phyloP scores from a whole-genome alignment of 2,113 vertebrate species.

The Oriolus oriolus region DNA sequence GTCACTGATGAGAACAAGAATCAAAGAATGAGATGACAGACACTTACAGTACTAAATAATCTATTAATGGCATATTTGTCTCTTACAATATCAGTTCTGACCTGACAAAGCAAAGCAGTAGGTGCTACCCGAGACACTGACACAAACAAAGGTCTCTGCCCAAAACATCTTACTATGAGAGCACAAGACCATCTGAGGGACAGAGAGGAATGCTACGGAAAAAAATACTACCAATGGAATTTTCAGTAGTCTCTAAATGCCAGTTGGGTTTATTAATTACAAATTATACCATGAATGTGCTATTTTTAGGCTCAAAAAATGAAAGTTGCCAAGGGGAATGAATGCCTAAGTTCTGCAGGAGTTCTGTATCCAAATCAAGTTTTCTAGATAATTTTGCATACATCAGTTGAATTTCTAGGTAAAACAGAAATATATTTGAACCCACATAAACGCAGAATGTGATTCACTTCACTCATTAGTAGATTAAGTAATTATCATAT shows the following conservation, averaged over 20 bases:
- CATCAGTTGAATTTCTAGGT: background rate
- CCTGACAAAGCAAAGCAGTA: background rate
- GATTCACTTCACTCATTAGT: background rate
- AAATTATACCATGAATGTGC: background rate
- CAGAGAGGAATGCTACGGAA: background rate
- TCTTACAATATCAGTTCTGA: background rate
- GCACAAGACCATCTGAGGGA: background rate
- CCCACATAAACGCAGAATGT: background rate
- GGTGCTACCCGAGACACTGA: background rate
- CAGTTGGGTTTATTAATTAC: background rate
- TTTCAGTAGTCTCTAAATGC: background rate
- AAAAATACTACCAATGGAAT: background rate
- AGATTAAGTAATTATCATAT: background rate
- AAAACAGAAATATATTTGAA: constrained; percentile 2
- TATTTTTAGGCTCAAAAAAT: constrained; percentile 6
- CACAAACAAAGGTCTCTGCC: background rate
- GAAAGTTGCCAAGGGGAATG: background rate
- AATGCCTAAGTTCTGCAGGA: background rate
- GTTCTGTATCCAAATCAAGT: constrained; percentile 6
- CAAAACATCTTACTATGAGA: background rate
- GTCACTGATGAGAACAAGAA: background rate
- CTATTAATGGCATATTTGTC: background rate
- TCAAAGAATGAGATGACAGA: background rate
- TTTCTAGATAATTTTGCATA: constrained; percentile 2
- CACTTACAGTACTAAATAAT: background rate